These are phyloP conservation scores for Odontamblyopus rebecca DNA, from an alignment of 2,797 vertebrate species.

Conservation along the genomic window DNA sequence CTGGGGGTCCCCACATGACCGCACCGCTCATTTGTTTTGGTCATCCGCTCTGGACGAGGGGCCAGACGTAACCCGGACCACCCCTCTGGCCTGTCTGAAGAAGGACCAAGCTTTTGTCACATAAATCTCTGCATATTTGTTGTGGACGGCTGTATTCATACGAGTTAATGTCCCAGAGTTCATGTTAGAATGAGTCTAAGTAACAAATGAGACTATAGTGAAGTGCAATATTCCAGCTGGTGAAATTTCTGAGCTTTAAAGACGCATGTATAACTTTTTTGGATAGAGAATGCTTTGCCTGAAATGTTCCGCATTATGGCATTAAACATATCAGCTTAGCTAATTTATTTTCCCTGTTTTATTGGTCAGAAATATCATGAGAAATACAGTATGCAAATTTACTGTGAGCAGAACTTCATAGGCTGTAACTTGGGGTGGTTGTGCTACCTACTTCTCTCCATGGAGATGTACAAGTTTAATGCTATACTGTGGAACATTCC, in stretches of 20 bases:
- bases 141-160: conserved; percentile 45
- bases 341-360: too few relatives aligned
- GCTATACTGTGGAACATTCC: too few relatives aligned
- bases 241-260: neutral
- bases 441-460: too few relatives aligned
- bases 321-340: too few relatives aligned
- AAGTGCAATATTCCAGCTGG: neutral
- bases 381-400: too few relatives aligned
- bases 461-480: too few relatives aligned
- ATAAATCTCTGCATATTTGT: conserved; percentile 32
- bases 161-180: conserved; percentile 2
- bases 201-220: neutral
- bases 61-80: conserved; percentile 16
- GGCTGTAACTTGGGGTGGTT: too few relatives aligned
- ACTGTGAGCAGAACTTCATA: too few relatives aligned
- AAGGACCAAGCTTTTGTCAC: conserved; percentile 21
- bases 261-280: too few relatives aligned
- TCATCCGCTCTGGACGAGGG: conserved; percentile 9
- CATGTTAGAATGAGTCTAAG: neutral
- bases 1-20: conserved; percentile 17
- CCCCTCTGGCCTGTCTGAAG: conserved; percentile 19
- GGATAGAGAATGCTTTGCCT: too few relatives aligned
- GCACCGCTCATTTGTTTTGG: conserved; percentile 36
- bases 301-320: too few relatives aligned
- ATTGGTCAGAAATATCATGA: too few relatives aligned